Evolutionary conservation across 2,797 vertebrate genomes (phyloP).

Genomic region (Hypotaenidia okinawae): DNA sequence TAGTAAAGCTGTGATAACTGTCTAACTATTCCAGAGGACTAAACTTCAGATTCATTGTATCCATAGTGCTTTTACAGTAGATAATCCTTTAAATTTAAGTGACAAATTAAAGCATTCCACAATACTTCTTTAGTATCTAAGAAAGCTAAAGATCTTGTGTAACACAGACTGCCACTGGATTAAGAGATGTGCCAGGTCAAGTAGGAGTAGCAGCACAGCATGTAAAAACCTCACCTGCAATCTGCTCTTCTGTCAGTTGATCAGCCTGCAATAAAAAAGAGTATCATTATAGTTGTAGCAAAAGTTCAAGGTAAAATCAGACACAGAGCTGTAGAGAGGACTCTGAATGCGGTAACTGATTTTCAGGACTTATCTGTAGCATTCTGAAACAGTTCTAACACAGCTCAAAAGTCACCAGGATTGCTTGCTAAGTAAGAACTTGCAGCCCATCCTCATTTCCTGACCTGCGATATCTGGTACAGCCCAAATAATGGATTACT

Average conservation of each 20-base stretch:
- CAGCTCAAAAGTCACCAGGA: not conserved
- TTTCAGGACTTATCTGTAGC: not conserved
- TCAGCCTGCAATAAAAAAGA: slow-evolving; percentile 88
- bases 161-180: slow-evolving; percentile 34
- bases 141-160: slow-evolving; percentile 34
- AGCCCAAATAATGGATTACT: not conserved
- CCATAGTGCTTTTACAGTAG: not conserved
- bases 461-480: not conserved
- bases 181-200: slow-evolving; percentile 39
- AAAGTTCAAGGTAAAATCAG: not conserved
- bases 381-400: not conserved
- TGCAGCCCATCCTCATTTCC: not conserved
- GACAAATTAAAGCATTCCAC: not conserved
- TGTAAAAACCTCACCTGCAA: slow-evolving; percentile 89
- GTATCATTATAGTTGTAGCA: not conserved
- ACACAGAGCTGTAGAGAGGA: not conserved
- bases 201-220: not conserved
- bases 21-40: not conserved
- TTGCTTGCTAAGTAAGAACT: not conserved
- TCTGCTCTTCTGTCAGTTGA: slow-evolving; percentile 99
- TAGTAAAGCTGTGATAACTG: not conserved
- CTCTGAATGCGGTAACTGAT: not conserved
- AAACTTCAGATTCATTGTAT: not conserved
- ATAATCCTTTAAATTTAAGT: not conserved
- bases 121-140: not conserved